phyloP scores from a whole-genome alignment of 2,797 vertebrate genomes.

The Sebastes baramenuke region DNA sequence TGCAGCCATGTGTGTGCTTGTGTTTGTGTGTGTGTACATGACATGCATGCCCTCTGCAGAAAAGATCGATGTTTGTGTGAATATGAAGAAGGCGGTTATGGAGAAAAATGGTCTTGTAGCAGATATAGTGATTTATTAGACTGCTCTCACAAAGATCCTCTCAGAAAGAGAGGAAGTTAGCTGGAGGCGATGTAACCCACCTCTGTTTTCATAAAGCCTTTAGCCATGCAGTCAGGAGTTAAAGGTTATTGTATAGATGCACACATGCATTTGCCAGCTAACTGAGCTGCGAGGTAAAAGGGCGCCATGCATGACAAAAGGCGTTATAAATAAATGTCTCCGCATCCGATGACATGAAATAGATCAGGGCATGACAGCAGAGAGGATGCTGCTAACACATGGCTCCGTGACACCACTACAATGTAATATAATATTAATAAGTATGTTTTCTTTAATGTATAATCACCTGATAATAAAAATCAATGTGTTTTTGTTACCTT shows the following conservation, averaged over 20 bases:
- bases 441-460: no score
- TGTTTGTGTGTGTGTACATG: conserved; percentile 20
- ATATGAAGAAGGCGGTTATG: conserved; percentile 61
- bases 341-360: conserved; percentile 5
- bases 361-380: conserved; percentile 14
- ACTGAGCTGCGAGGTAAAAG: not conserved
- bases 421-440: no score
- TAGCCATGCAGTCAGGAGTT: conserved; percentile 34
- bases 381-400: not conserved
- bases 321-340: conserved; percentile 42
- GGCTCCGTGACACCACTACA: conserved; percentile 21
- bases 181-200: conserved; percentile 50
- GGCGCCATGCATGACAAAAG: conserved; percentile 17
- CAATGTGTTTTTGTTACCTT: no score
- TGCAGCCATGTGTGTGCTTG: conserved; percentile 1
- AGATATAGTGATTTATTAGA: conserved; percentile 70
- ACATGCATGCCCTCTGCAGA: conserved; percentile 55
- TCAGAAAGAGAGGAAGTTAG: conserved; percentile 43
- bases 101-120: conserved; percentile 49
- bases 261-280: not conserved
- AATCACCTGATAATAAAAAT: no score
- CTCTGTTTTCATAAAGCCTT: conserved; percentile 62
- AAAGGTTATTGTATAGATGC: conserved; percentile 28
- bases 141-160: conserved; percentile 37
- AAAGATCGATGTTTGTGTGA: conserved; percentile 68